These are phyloP conservation scores for Centropristis striata DNA, from an alignment of 2,113 vertebrate genomes.

Conservation along the genomic window DNA sequence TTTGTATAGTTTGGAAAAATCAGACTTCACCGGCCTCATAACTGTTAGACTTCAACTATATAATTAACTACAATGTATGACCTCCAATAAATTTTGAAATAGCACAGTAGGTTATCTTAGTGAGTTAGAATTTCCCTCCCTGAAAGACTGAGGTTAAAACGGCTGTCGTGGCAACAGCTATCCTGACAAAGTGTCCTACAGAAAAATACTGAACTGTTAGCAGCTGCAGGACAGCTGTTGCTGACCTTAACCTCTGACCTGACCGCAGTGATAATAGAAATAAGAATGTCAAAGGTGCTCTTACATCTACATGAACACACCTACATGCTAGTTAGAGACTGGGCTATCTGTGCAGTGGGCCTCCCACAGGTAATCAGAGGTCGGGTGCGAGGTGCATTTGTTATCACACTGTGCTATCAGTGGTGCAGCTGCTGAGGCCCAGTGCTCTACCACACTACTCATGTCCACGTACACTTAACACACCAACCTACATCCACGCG, in stretches of 20 bases:
- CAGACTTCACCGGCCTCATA: not conserved
- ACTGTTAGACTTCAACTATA: not conserved
- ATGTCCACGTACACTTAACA: constrained; percentile 75
- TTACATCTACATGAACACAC: not conserved
- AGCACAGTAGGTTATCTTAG: not conserved
- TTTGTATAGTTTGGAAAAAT: no score
- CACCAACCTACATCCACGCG: not conserved
- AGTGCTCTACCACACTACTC: constrained; percentile 30
- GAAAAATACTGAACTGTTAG: not conserved
- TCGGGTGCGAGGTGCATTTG: constrained; percentile 51
- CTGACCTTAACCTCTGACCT: constrained; percentile 17
- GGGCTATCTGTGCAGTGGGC: not conserved
- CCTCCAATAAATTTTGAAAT: not conserved
- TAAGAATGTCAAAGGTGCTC: not conserved
- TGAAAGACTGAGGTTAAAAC: not conserved
- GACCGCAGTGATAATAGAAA: not conserved
- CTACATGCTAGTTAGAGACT: not conserved
- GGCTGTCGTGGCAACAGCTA: not conserved
- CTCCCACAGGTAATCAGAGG: constrained; percentile 47
- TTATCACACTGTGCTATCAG: constrained; percentile 66
- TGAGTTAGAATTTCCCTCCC: not conserved
- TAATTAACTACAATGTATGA: not conserved
- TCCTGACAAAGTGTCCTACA: not conserved
- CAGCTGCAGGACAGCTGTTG: constrained; percentile 17
- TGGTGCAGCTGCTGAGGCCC: constrained; percentile 51